Evolutionary conservation across 2,797 vertebrate genomes (phyloP).

Genomic region (Arrhamphus sclerolepis): DNA sequence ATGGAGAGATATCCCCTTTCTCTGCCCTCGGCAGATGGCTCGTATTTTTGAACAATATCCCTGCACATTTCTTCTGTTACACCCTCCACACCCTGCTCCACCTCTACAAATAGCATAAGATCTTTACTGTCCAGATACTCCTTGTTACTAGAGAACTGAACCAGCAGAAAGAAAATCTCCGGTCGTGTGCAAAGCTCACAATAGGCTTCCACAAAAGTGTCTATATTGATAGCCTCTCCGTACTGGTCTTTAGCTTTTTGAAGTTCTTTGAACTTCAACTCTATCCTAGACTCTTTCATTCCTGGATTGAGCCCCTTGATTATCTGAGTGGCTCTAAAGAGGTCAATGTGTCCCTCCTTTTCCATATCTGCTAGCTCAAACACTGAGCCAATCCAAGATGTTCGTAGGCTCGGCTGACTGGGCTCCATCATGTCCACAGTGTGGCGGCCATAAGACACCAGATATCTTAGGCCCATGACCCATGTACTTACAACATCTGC

Average conservation of each 20-base stretch:
- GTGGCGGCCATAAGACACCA: conserved; percentile 91
- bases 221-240: conserved; percentile 82
- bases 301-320: conserved; percentile 92
- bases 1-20: conserved; percentile 88
- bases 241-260: conserved; percentile 88
- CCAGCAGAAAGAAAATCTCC: conserved; percentile 91
- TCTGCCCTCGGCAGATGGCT: conserved; percentile 89
- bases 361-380: conserved; percentile 88
- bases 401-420: conserved; percentile 85
- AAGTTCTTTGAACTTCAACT: conserved; percentile 93
- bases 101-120: conserved; percentile 90
- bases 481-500: conserved; percentile 91
- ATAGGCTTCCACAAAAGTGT: conserved; percentile 89
- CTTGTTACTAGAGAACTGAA: conserved; percentile 96
- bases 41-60: conserved; percentile 88
- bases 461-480: conserved; percentile 94
- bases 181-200: conserved; percentile 93
- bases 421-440: conserved; percentile 83
- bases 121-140: conserved; percentile 92
- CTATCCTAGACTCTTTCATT: conserved; percentile 89
- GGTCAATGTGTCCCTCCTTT: conserved; percentile 84
- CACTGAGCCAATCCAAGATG: conserved; percentile 91
- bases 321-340: conserved; percentile 88
- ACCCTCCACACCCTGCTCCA: conserved; percentile 91
- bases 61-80: conserved; percentile 89